Conservation (phyloP, 1,140 invertebrate genomes). For the Dreissena rostriformis region DNA sequence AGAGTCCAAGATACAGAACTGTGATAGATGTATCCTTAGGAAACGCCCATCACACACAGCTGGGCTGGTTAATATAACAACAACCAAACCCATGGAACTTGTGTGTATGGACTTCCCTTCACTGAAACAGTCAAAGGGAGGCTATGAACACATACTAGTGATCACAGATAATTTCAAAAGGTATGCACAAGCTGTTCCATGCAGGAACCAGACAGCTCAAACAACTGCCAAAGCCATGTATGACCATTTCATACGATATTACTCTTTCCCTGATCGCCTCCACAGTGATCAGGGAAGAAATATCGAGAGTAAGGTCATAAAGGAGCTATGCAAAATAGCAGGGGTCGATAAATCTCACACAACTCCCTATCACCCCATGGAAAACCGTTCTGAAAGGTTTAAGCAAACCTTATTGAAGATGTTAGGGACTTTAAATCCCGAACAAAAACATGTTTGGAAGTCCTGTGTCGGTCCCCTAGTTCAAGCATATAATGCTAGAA, state of each 20-base stretch:
- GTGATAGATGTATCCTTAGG: background rate
- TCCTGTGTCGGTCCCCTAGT: constrained; percentile 11
- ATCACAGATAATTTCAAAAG: constrained; percentile 44
- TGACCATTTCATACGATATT: constrained; percentile 21
- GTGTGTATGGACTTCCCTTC: constrained; percentile 47
- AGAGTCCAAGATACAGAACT: background rate
- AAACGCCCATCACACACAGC: background rate
- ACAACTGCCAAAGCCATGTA: constrained; percentile 1
- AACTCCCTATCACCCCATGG: constrained; percentile 27
- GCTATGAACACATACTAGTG: constrained; percentile 43
- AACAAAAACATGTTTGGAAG: constrained; percentile 14
- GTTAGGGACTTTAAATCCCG: constrained; percentile 2
- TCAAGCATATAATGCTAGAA: constrained; percentile 15
- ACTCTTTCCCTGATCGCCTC: constrained; percentile 11
- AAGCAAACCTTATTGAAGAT: background rate
- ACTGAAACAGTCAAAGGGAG: constrained; percentile 29
- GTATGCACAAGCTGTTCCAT: constrained; percentile 45
- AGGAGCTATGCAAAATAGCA: constrained; percentile 12
- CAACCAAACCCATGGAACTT: constrained; percentile 37
- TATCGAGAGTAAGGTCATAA: constrained; percentile 8
- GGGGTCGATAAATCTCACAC: constrained; percentile 19
- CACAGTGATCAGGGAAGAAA: constrained; percentile 36
- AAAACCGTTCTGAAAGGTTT: constrained; percentile 16
- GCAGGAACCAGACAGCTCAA: constrained; percentile 23
- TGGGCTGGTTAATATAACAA: constrained; percentile 4